These are phyloP conservation scores for Malurus elegans DNA, from an alignment of 2,113 vertebrate species.

Conservation along the genomic window DNA sequence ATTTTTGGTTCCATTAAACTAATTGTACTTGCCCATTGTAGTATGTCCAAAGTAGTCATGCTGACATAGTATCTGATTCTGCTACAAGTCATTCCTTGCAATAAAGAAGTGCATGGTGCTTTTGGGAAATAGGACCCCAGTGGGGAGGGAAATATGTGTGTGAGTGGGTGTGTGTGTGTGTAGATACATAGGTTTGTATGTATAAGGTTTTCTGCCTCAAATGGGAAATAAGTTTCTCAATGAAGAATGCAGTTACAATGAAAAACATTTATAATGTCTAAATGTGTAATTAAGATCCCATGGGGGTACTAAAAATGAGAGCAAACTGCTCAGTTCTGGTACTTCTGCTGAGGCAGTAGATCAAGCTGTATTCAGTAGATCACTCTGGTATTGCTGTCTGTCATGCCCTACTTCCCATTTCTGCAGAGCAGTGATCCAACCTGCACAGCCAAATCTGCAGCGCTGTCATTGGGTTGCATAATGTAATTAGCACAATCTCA, in stretches of 20 bases:
- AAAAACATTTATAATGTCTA: neutral
- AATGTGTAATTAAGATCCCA: neutral
- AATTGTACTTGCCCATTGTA: neutral
- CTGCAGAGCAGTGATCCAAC: neutral
- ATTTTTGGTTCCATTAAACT: neutral
- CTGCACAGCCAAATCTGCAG: neutral
- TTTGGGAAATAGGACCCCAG: neutral
- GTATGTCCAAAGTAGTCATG: neutral
- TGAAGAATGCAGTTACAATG: neutral
- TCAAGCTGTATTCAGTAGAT: too few relatives aligned
- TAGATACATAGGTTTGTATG: fast-evolving
- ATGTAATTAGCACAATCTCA: neutral
- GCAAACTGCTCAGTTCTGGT: neutral
- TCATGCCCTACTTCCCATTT: fast-evolving
- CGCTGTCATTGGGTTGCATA: neutral
- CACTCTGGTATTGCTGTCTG: neutral
- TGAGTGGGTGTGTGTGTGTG: too few relatives aligned
- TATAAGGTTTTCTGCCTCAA: neutral
- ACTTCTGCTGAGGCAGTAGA: neutral
- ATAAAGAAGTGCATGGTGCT: neutral
- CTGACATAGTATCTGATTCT: neutral
- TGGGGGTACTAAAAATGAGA: neutral
- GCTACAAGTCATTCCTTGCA: neutral
- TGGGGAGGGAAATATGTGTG: neutral
- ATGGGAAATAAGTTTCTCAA: neutral